A percentile compares a stretch with the other conserved stretches of the same genome.
These are phyloP conservation scores for Sceloporus tristichus DNA, from an alignment of 2,113 vertebrate species.

Conservation along the genomic window DNA sequence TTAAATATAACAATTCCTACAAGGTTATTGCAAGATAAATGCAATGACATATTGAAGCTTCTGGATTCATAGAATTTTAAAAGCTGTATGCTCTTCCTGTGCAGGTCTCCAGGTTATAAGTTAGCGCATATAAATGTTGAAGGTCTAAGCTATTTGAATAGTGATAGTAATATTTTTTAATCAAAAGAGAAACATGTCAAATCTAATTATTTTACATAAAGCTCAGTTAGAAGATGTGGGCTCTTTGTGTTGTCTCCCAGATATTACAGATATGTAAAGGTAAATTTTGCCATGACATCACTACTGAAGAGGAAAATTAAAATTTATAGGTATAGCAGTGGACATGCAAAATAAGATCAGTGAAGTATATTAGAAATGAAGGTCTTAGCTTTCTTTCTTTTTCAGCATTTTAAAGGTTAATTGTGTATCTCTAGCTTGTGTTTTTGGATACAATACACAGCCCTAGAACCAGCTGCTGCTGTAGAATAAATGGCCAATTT, in stretches of 20 bases:
- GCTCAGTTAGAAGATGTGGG: constrained; percentile 36
- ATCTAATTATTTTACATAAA: background rate
- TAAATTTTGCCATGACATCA: background rate
- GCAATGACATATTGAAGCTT: constrained; percentile 35
- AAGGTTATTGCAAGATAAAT: constrained; percentile 59
- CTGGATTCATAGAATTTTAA: constrained; percentile 30
- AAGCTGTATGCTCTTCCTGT: constrained; percentile 3
- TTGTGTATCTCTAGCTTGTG: constrained; percentile 68
- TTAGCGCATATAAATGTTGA: constrained; percentile 33
- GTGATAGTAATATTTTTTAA: constrained; percentile 38
- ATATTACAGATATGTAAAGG: background rate
- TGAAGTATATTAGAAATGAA: constrained; percentile 38
- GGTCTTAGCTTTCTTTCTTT: constrained; percentile 54
- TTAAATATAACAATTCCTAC: constrained; percentile 62
- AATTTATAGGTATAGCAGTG: constrained; percentile 9
- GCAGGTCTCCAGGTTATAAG: background rate
- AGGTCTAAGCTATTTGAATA: background rate
- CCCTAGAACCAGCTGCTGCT: constrained; percentile 82
- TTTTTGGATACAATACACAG: constrained; percentile 71
- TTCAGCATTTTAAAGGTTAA: constrained; percentile 81
- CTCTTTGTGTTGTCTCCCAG: constrained; percentile 59
- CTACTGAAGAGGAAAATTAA: constrained; percentile 12
- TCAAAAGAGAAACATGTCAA: constrained; percentile 43
- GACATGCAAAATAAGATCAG: constrained; percentile 11
- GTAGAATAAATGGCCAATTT: constrained; percentile 86